phyloP scores from a whole-genome alignment of 2,888 invertebrate genomes.

The Zonitis immaculata region DNA sequence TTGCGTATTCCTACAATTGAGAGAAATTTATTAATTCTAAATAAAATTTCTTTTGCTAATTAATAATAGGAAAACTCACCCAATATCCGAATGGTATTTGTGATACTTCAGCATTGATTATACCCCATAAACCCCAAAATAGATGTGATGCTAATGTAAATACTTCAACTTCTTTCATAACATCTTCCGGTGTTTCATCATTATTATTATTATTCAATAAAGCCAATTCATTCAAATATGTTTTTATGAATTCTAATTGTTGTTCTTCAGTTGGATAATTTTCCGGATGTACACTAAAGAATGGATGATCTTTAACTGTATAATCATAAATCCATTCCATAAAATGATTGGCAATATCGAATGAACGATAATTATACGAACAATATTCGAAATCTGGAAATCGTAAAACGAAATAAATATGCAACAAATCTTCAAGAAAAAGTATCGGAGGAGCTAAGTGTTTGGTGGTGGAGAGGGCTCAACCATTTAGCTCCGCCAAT shows the following conservation, averaged over 20 bases:
- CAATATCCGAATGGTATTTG: slow-evolving; percentile 92
- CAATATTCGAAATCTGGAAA: slow-evolving; percentile 84
- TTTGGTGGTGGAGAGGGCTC: too few species aligned
- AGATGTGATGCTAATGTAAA: slow-evolving; percentile 87
- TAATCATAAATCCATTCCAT: slow-evolving; percentile 91
- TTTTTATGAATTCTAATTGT: slow-evolving; percentile 56
- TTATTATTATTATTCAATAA: too few species aligned
- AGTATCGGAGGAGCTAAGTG: too few species aligned
- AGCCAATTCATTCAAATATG: slow-evolving; percentile 57
- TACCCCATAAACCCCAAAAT: slow-evolving; percentile 91
- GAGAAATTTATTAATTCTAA: too few species aligned
- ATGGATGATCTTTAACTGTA: slow-evolving; percentile 70
- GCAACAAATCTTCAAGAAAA: too few species aligned
- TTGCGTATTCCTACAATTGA: background rate
- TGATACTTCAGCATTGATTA: slow-evolving; percentile 81
- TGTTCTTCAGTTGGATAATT: slow-evolving; percentile 75
- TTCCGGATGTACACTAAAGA: slow-evolving; percentile 63
- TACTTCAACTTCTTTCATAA: slow-evolving; percentile 66
- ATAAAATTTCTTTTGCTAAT: too few species aligned
- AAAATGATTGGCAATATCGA: slow-evolving; percentile 93
- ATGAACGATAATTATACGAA: slow-evolving; percentile 89
- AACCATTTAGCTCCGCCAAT: too few species aligned
- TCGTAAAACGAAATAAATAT: slow-evolving; percentile 7
- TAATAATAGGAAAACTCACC: too few species aligned
- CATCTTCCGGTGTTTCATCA: slow-evolving; percentile 38